Conservation (phyloP, 2,113 vertebrate species). For the Erythrolamprus reginae region DNA sequence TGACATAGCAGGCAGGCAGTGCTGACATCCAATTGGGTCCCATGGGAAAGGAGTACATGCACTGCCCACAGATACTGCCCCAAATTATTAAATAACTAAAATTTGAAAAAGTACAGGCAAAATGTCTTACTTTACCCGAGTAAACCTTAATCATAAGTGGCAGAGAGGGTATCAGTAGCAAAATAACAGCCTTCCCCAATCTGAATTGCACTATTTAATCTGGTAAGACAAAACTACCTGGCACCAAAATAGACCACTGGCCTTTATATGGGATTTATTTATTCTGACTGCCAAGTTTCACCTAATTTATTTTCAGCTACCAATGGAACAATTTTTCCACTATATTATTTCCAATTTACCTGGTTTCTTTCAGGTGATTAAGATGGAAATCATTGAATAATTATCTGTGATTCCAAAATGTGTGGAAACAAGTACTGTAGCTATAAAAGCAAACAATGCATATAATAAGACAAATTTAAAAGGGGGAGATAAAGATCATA, state of each 20-base stretch:
- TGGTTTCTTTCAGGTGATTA: background rate
- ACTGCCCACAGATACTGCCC: background rate
- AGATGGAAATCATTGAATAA: background rate
- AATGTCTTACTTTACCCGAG: background rate
- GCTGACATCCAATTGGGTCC: background rate
- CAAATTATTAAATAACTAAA: background rate
- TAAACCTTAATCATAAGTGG: background rate
- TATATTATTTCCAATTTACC: background rate
- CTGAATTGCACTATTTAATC: background rate
- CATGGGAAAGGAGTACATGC: background rate
- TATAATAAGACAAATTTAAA: background rate
- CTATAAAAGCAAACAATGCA: background rate
- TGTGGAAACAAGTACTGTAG: background rate
- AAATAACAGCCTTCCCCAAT: background rate
- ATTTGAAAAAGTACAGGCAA: background rate
- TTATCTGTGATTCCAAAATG: background rate
- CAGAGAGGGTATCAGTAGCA: background rate
- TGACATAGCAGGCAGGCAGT: background rate
- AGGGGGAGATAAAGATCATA: background rate
- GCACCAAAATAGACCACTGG: background rate
- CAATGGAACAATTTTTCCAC: background rate
- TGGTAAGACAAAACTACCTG: background rate
- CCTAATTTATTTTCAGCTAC: background rate
- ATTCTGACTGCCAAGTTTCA: background rate
- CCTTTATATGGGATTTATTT: no score